These are phyloP conservation scores for Pseudomyrmex cubaensis DNA, from an alignment of 1,140 invertebrate species.

Conservation along the genomic window DNA sequence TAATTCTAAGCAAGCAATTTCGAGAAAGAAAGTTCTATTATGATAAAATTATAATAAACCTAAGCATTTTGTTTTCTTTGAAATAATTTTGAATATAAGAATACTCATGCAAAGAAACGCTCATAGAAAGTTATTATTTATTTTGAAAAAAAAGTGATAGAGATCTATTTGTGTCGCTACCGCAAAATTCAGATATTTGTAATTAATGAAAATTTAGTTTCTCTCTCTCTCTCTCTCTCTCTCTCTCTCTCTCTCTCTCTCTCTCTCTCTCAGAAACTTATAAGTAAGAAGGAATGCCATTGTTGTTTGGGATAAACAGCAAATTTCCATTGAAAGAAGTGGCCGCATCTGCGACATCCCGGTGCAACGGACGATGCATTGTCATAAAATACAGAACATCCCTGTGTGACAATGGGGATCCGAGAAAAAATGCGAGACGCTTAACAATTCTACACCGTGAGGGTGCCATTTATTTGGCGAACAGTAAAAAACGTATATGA, in stretches of 20 bases:
- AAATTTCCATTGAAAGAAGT: slow-evolving; percentile 27
- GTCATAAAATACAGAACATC: slow-evolving; percentile 52
- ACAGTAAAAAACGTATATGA: neutral
- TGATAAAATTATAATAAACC: too few species aligned
- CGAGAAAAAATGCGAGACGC: neutral
- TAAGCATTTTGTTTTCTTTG: too few species aligned
- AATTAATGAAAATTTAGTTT: neutral
- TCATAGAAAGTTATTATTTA: too few species aligned
- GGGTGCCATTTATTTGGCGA: neutral
- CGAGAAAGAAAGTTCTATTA: too few species aligned
- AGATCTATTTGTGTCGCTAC: too few species aligned
- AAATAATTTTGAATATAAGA: too few species aligned
- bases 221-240: too few species aligned
- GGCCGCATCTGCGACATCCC: slow-evolving; percentile 59
- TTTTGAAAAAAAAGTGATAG: too few species aligned
- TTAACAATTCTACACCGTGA: slow-evolving; percentile 39
- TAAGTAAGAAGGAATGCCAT: slow-evolving; percentile 24
- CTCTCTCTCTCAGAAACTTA: slow-evolving; percentile 9
- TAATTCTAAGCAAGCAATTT: neutral
- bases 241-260: too few species aligned
- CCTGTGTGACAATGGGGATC: slow-evolving; percentile 56
- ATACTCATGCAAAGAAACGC: too few species aligned
- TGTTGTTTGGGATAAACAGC: slow-evolving; percentile 9
- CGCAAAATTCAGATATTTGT: neutral
- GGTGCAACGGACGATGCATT: slow-evolving; percentile 64